Base-by-base conservation (phyloP, 2,888 invertebrate genomes). In the Dryadula phaetusa region DNA sequence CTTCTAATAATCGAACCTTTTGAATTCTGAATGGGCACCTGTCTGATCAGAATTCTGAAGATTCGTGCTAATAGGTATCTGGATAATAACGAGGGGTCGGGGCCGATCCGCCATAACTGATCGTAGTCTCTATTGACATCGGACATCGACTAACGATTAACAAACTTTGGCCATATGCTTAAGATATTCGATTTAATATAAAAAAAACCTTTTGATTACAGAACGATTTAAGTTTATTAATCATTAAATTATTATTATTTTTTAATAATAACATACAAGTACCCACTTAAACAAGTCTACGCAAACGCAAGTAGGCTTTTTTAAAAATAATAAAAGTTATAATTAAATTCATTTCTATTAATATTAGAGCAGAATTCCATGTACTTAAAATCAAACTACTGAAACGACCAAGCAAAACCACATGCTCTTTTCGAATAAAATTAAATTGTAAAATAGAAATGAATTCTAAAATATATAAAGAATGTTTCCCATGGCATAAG, bases 21-120 rank as follows among this genome's bases (percentile, higher is more conserved):
- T 42, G 60, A 64, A 64, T 64, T 58, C 49, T 28, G 58, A 65
- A 60, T 47, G 46, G 28, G 20, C 10, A 40, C 58, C 46, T 47
- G 56, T 58, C 42, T 47, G 49, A 65, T 65, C 65, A 58, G 52
- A 60, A 65, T 60, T 65, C 65, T 60, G 58, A 60, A 65, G 65
- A 65, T 34, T 52, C 49, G 65, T 65, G 65, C 60, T 60, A 60
- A 58, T 58, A 64, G 56, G 40, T 37, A 46, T 49, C 47, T 34
- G 40, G 42, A 65, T 65, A 58, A 58, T 64, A 52, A 60, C 40
- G 60, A 65, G 22, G 28, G 60, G 40, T 52, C 16, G 49, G 20
- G 14, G 8, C 37, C 64, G 28, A 56, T 49, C 42, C 64, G 22
- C 16, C 28, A 28, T 28, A 47, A 42, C 56, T 28, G 14, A 54